Evolutionary conservation across 2,113 vertebrate genomes (phyloP), one percentile per base, ranked within the genome.

Genomic region (Anarrhichthys ocellatus): DNA sequence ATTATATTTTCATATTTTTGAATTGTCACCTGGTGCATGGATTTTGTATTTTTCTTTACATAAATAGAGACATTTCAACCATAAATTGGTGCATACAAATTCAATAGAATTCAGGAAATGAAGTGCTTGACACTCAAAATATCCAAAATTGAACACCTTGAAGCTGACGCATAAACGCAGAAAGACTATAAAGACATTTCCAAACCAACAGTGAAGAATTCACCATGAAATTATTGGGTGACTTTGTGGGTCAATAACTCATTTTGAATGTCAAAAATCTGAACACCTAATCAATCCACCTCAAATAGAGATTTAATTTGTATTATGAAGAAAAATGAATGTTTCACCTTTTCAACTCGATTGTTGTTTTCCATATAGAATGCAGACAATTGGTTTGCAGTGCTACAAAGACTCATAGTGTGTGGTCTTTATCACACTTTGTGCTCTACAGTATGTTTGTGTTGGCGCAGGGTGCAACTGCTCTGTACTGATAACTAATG

Each of bases 91-190:
- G 52, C 52, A 56, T 56, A 22, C 1, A 56, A 56, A 56, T n/a
- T 56, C 22, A 10, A 24, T 11, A 24, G 22, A 56, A 56, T 56
- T 11, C 7, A 11, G n/a, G 10, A 56, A 44, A 11, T 10, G 9
- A 56, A 56, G 52, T n/a, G 52, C 52, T 56, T n/a, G 22, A n/a
- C 52, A 2, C 46, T 50, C 5, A 18, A 50, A 50, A 50, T 50
- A 50, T 56, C 20, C 22, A 56, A 5, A 56, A 56, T 56, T 11
- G 24, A 56, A 73, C 73, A 50, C 65, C 54, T 56, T 56, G n/a
- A 76, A 9, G 9, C 5, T 54, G 34, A 15, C 34, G n/a, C 48
- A 24, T 36, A 22, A 32, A 29, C 5, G 3, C 22, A 24, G 11
- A 18, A 10, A 50, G 2, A 34, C 48, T 15, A 18, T 2, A 50